Percentiles rank a stretch among this genome's conserved stretches.
Evolutionary conservation across 1,140 invertebrate species (phyloP).

Genomic region (Drosophila hydei): DNA sequence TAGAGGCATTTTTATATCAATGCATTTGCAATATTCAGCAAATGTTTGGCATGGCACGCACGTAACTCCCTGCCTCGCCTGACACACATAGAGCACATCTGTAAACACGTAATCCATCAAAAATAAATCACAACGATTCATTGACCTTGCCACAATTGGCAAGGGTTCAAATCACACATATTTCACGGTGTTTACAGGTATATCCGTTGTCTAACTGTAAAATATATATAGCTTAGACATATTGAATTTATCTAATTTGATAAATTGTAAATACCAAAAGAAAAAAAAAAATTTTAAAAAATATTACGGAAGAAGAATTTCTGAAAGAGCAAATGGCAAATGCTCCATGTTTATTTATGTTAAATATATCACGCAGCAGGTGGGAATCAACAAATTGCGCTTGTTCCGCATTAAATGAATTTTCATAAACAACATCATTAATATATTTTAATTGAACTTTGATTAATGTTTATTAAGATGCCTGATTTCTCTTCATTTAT

Average conservation of each 20-base stretch:
- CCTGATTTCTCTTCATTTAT: too few species aligned
- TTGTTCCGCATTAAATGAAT: not conserved
- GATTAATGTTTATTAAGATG: too few species aligned
- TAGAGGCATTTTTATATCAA: conserved; percentile 65
- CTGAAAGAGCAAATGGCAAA: too few species aligned
- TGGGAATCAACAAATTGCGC: not conserved
- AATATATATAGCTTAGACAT: too few species aligned
- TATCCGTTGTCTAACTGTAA: too few species aligned
- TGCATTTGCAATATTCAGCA: conserved; percentile 10
- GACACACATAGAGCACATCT: conserved; percentile 56
- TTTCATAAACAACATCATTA: conserved; percentile 7
- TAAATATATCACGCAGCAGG: conserved; percentile 39
- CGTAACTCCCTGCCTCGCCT: conserved; percentile 30
- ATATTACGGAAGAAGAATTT: conserved; percentile 8
- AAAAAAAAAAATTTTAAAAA: too few species aligned
- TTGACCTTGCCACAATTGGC: conserved; percentile 71
- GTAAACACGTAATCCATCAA: conserved; percentile 66
- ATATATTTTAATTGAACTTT: not conserved
- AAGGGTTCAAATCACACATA: conserved; percentile 50
- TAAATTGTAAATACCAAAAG: too few species aligned
- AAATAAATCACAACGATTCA: conserved; percentile 40
- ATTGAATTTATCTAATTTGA: too few species aligned
- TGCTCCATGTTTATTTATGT: conserved; percentile 15
- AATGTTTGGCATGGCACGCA: conserved; percentile 46
- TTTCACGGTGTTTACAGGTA: not conserved